Evolutionary conservation across 2,113 vertebrate species (phyloP), one percentile per base, ranked within the genome.

Genomic region (Daboia siamensis): DNA sequence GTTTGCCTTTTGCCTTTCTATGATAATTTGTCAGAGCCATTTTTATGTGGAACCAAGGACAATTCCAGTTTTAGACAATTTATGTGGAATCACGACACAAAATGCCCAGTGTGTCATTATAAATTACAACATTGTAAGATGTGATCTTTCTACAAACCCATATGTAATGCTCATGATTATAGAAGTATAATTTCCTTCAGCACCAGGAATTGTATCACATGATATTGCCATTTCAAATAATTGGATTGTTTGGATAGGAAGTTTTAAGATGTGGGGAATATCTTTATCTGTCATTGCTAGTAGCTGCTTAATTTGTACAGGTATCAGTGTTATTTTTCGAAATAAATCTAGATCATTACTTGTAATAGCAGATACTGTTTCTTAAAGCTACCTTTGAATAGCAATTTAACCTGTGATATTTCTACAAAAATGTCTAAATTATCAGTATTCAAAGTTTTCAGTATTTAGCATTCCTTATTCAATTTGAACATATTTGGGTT

Each of bases 401-500:
- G 23, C 33, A n/a, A 85, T 0, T 3, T 87, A 92, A 61, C 69
- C n/a, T 51, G 5, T 92, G 92, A 17, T 54, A 46, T 44, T 94
- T 92, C n/a, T 85, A 91, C 86, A 52, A 90, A 91, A 87, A 51
- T 23, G 87, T 69, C n/a, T 91, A 91, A 90, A 64, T 90, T 52
- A 11, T 69, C 93, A 89, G 13, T 93, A 69, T 3, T 86, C 48
- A 52, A 48, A 95, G 20, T 8, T 64, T 0, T 87, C 33, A 91
- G 69, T 23, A 9, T 33, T 74, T 33, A 74, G n/a, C n/a, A 74
- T 74, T 74, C 13, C 69, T 33, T 74, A 15, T 94, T 93, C 94
- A 92, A 80, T 92, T 39, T 39, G 94, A 87, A n/a, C n/a, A 74
- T 74, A 74, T 74, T 33, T 74, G n/a, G 69, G 15, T 93, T 91